phyloP scores from a whole-genome alignment of 2,888 invertebrate genomes.

The Thyatira batis region DNA sequence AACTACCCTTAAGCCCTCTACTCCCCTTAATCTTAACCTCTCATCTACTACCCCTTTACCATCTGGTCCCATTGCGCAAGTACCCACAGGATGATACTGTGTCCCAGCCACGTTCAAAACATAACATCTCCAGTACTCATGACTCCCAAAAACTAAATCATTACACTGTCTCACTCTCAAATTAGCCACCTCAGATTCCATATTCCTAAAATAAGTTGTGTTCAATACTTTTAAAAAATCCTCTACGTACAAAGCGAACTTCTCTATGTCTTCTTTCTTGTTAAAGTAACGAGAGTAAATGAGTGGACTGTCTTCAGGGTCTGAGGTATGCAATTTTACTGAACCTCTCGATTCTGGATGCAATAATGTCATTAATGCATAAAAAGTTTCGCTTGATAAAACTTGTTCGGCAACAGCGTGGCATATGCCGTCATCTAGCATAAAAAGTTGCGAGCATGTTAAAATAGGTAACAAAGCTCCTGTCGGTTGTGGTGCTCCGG shows the following conservation, averaged over 20 bases:
- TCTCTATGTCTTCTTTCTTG: conserved; percentile 39
- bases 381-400: conserved; percentile 23
- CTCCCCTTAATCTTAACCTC: conserved; percentile 71
- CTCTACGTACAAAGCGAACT: conserved; percentile 33
- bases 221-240: conserved; percentile 39
- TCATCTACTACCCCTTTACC: conserved; percentile 50
- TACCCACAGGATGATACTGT: conserved; percentile 75
- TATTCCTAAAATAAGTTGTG: conserved; percentile 37
- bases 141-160: conserved; percentile 26
- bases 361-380: conserved; percentile 35
- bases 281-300: conserved; percentile 39
- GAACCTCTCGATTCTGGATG: conserved; percentile 52
- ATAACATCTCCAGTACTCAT: conserved; percentile 54
- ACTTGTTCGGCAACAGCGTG: conserved; percentile 28
- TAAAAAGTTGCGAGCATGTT: conserved; percentile 36
- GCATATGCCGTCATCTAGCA: conserved; percentile 38
- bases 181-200: conserved; percentile 33
- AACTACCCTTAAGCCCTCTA: conserved; percentile 80
- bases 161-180: conserved; percentile 35
- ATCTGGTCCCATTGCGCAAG: conserved; percentile 55
- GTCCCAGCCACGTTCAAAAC: conserved; percentile 74
- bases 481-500: conserved; percentile 32
- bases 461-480: conserved; percentile 33
- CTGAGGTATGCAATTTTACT: conserved; percentile 34
- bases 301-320: conserved; percentile 42